A percentile compares a stretch with the other conserved stretches of the same genome.
phyloP scores from a whole-genome alignment of 2,113 vertebrate species.

The Triplophysa dalaica region DNA sequence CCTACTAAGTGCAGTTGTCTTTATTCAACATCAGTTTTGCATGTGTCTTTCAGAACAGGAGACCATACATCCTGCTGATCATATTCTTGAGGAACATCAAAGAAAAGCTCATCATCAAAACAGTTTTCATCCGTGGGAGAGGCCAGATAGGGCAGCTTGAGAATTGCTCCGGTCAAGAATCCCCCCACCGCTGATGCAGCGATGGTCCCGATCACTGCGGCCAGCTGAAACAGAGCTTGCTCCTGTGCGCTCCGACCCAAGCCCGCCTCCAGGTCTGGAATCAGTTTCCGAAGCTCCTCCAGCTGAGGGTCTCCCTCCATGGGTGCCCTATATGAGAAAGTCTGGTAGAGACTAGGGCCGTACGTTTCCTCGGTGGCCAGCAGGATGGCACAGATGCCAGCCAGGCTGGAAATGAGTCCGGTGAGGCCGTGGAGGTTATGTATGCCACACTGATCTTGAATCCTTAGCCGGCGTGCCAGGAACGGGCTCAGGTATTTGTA shows the following conservation, averaged over 20 bases:
- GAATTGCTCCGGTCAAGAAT: slow-evolving; percentile 65
- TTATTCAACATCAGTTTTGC: slow-evolving; percentile 13
- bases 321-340: slow-evolving; percentile 64
- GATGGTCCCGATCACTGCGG: slow-evolving; percentile 70
- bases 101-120: slow-evolving; percentile 79
- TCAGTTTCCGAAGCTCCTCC: slow-evolving; percentile 58
- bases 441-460: slow-evolving; percentile 83
- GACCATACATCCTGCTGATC: not conserved
- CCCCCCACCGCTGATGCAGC: slow-evolving; percentile 67
- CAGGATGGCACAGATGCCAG: slow-evolving; percentile 72
- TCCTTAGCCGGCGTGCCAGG: slow-evolving; percentile 60
- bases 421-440: slow-evolving; percentile 84
- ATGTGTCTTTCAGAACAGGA: not conserved
- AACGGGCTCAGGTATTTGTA: slow-evolving; percentile 79
- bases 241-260: slow-evolving; percentile 59
- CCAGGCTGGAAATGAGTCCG: slow-evolving; percentile 73
- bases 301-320: slow-evolving; percentile 58
- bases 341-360: slow-evolving; percentile 66
- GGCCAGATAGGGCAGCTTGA: slow-evolving; percentile 74
- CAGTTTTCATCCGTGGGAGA: slow-evolving; percentile 68
- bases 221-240: slow-evolving; percentile 75
- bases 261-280: slow-evolving; percentile 68
- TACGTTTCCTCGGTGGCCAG: slow-evolving; percentile 64
- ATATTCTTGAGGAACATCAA: slow-evolving; percentile 70
- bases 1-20: not conserved